Conservation (phyloP, 2,113 vertebrate genomes). For the Emydura subglobosa region DNA sequence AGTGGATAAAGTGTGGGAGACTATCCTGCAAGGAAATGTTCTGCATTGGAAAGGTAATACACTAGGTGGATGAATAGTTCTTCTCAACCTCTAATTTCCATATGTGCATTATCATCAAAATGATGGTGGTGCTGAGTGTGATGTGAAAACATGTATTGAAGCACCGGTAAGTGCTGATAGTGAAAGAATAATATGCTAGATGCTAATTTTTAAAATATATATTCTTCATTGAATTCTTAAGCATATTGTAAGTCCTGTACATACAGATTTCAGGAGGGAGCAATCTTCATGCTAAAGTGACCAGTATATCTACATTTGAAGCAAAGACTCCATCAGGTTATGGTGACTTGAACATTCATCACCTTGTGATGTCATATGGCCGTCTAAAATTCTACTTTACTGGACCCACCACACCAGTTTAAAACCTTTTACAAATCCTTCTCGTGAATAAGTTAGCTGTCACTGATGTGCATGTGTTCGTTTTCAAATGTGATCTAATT, state of each 20-base stretch:
- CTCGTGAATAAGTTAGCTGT: neutral
- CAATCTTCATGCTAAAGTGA: neutral
- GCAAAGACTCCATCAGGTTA: neutral
- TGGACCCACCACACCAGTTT: neutral
- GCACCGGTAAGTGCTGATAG: neutral
- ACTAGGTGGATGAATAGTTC: slow-evolving; percentile 32
- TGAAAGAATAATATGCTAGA: neutral
- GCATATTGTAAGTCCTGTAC: neutral
- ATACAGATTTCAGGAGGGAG: neutral
- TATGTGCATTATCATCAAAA: neutral
- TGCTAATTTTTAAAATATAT: neutral
- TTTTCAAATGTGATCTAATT: neutral
- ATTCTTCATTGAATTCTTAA: neutral
- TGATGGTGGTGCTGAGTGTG: neutral
- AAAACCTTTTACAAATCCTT: neutral
- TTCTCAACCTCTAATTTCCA: slow-evolving; percentile 21
- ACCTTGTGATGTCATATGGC: neutral
- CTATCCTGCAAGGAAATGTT: neutral
- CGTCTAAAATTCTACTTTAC: neutral
- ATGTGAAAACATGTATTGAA: slow-evolving; percentile 7
- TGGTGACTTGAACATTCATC: neutral
- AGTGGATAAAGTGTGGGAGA: neutral
- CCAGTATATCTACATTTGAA: neutral
- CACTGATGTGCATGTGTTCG: neutral
- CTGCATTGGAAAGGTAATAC: neutral